Conservation (phyloP, 1,140 invertebrate genomes). For the Zaprionus tsacasi region DNA sequence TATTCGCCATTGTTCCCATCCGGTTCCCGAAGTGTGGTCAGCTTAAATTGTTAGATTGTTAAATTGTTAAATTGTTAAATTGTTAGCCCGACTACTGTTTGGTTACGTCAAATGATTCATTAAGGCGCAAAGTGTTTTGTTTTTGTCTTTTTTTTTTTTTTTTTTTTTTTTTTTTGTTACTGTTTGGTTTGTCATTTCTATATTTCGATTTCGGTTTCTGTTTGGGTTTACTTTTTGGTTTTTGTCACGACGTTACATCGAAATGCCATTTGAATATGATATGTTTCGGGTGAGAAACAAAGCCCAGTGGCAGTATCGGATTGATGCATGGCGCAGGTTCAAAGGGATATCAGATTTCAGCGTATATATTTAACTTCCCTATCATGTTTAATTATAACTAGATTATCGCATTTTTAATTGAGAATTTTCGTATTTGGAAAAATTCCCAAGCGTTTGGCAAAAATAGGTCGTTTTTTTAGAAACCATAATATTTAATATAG, state of each 20-base stretch:
- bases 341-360: conserved; percentile 10
- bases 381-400: background rate
- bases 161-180: conserved; percentile 43
- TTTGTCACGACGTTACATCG: conserved; percentile 48
- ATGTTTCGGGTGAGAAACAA: conserved; percentile 13
- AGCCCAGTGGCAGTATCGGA: conserved; percentile 25
- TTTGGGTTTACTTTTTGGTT: conserved; percentile 6
- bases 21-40: conserved; percentile 49
- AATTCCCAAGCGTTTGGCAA: no score
- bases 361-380: background rate
- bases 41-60: conserved; percentile 64
- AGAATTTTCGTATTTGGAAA: no score
- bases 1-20: conserved; percentile 19
- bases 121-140: conserved; percentile 62
- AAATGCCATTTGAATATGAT: conserved; percentile 62
- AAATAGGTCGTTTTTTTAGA: no score
- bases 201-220: background rate
- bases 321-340: conserved; percentile 24
- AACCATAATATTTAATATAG: no score
- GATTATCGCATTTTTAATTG: background rate
- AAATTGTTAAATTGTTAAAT: conserved; percentile 47
- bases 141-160: conserved; percentile 16
- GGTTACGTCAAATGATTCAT: conserved; percentile 70
- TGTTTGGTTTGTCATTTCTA: conserved; percentile 26
- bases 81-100: conserved; percentile 73